Evolutionary conservation across 2,797 vertebrate genomes (phyloP).

Genomic region (Rachycentron canadum): DNA sequence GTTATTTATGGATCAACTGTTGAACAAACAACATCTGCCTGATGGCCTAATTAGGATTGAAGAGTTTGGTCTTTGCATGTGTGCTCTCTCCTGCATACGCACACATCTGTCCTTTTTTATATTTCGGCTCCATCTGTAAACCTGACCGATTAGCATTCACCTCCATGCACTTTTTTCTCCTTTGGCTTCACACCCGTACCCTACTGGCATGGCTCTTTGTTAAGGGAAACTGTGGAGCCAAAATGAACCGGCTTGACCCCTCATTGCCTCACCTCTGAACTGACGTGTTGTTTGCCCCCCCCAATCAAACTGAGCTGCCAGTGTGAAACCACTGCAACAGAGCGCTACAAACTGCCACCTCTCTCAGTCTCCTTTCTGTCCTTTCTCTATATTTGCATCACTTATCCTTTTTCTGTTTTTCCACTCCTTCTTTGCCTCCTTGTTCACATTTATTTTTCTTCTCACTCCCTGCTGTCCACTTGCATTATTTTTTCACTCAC

Average conservation of each 20-base stretch:
- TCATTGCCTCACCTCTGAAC: slow-evolving; percentile 69
- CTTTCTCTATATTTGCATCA: slow-evolving; percentile 23
- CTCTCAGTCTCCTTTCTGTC: slow-evolving; percentile 12
- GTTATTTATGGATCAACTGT: slow-evolving; percentile 75
- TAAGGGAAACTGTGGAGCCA: slow-evolving; percentile 44
- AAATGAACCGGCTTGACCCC: slow-evolving; percentile 54
- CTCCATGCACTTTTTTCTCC: slow-evolving; percentile 24
- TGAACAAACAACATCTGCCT: slow-evolving; percentile 76
- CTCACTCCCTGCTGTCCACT: slow-evolving; percentile 12
- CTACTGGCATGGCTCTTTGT: slow-evolving; percentile 40
- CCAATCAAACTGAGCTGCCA: slow-evolving; percentile 66
- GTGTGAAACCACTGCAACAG: slow-evolving; percentile 44
- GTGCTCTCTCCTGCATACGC: background rate
- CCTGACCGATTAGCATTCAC: slow-evolving; percentile 65
- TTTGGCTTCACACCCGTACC: slow-evolving; percentile 36
- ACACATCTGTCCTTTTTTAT: slow-evolving; percentile 6
- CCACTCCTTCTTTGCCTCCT: background rate
- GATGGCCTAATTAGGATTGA: slow-evolving; percentile 71
- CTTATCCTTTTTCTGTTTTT: slow-evolving; percentile 19
- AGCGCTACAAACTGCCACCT: slow-evolving; percentile 44
- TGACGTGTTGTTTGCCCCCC: slow-evolving; percentile 67
- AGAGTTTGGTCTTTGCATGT: slow-evolving; percentile 54
- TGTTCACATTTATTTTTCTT: slow-evolving; percentile 2
- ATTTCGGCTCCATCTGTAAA: slow-evolving; percentile 56
- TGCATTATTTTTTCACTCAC: slow-evolving; percentile 22